phyloP scores from a whole-genome alignment of 2,797 vertebrate genomes.

The Cynopterus sphinx region DNA sequence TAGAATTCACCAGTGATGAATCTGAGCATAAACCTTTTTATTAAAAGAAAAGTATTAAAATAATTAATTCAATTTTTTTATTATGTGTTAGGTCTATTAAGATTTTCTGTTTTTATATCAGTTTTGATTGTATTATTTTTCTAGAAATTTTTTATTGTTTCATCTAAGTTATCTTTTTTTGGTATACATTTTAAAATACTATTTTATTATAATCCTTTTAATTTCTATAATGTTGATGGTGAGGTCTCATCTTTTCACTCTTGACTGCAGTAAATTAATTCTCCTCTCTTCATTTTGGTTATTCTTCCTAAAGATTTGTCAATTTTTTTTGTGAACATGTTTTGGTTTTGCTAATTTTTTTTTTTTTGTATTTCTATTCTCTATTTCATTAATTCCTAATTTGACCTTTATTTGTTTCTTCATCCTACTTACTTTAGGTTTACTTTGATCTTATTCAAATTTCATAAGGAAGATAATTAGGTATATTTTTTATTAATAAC shows the following conservation, averaged over 20 bases:
- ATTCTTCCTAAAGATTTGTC: not conserved
- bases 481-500: not conserved
- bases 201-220: not conserved
- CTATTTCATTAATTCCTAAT: not conserved
- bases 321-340: not conserved
- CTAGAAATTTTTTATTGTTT: not conserved
- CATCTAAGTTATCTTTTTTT: not conserved
- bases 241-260: not conserved
- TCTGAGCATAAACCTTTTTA: not conserved
- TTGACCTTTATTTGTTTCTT: not conserved
- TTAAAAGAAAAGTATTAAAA: not conserved
- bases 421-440: not conserved
- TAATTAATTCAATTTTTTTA: not conserved
- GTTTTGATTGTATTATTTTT: not conserved
- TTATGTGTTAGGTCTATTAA: not conserved
- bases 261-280: not conserved
- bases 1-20: not conserved
- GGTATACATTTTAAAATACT: not conserved
- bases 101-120: not conserved
- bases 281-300: not conserved
- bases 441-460: not conserved
- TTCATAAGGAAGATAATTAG: not conserved
- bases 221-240: not conserved
- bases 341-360: not conserved
- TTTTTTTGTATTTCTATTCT: not conserved